A percentile compares a stretch with the other conserved stretches of the same genome.
phyloP scores from a whole-genome alignment of 2,797 vertebrate species.

The Anomalospiza imberbis region DNA sequence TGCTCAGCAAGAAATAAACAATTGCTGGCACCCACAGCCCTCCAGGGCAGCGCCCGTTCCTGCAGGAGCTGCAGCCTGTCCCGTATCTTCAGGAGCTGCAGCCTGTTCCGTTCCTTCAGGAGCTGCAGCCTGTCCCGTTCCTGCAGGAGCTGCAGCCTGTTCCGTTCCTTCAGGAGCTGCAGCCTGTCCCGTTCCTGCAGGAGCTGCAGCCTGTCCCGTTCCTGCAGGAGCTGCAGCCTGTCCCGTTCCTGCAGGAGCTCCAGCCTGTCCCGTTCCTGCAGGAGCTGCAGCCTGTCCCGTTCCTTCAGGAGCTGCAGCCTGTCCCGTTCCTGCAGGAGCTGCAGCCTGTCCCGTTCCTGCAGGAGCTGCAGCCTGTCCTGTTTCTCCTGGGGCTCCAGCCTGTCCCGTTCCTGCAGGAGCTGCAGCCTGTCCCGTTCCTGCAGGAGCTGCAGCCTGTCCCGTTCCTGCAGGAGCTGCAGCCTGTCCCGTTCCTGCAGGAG shows the following conservation, averaged over 20 bases:
- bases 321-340: too few relatives aligned
- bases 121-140: neutral
- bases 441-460: neutral
- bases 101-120: neutral
- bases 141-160: too few relatives aligned
- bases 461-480: accelerated
- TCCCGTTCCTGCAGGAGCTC: too few relatives aligned
- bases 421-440: neutral
- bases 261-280: too few relatives aligned
- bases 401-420: neutral
- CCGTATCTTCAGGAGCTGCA: accelerated
- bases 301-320: too few relatives aligned
- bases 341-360: too few relatives aligned
- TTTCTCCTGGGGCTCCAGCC: neutral
- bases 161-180: too few relatives aligned
- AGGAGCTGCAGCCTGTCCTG: neutral
- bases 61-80: neutral
- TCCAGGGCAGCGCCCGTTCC: neutral
- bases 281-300: too few relatives aligned
- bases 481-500: neutral
- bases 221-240: too few relatives aligned
- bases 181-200: too few relatives aligned
- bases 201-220: too few relatives aligned
- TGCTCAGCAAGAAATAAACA: constrained; percentile 56
- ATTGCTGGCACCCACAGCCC: constrained; percentile 23